Percentiles rank a stretch among this genome's conserved stretches.
Evolutionary conservation across 1,140 invertebrate species (phyloP).

Genomic region (Rhopalosiphum maidis): DNA sequence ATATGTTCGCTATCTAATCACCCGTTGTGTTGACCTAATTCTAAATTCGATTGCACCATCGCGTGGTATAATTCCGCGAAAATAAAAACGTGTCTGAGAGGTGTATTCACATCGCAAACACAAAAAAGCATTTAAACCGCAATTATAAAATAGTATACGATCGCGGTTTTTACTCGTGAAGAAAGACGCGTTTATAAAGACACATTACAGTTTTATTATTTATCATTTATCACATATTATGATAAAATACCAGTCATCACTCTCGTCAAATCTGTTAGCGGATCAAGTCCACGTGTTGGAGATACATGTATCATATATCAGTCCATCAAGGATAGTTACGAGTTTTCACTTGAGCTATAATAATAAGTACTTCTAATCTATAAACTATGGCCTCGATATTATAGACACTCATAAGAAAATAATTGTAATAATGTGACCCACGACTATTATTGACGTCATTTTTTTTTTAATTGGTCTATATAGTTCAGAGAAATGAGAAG

Average conservation of each 20-base stretch:
- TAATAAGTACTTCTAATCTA: background rate
- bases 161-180: background rate
- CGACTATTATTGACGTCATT: background rate
- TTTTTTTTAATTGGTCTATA: background rate
- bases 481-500: background rate
- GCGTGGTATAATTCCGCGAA: background rate
- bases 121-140: background rate
- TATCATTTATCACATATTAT: background rate
- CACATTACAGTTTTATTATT: background rate
- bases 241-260: background rate
- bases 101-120: background rate
- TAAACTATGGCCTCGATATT: background rate
- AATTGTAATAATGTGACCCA: constrained; percentile 1
- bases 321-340: background rate
- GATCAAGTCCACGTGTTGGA: background rate
- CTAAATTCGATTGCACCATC: constrained; percentile 33
- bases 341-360: background rate
- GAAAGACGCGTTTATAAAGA: background rate
- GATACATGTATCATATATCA: background rate
- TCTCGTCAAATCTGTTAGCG: background rate
- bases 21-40: constrained; percentile 50
- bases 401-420: background rate
- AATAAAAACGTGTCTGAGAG: constrained; percentile 17
- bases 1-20: constrained; percentile 22
- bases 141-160: background rate